Evolutionary conservation across 2,888 invertebrate species (phyloP), one percentile per base, ranked within the genome.

Genomic region (Chalcis sispes): DNA sequence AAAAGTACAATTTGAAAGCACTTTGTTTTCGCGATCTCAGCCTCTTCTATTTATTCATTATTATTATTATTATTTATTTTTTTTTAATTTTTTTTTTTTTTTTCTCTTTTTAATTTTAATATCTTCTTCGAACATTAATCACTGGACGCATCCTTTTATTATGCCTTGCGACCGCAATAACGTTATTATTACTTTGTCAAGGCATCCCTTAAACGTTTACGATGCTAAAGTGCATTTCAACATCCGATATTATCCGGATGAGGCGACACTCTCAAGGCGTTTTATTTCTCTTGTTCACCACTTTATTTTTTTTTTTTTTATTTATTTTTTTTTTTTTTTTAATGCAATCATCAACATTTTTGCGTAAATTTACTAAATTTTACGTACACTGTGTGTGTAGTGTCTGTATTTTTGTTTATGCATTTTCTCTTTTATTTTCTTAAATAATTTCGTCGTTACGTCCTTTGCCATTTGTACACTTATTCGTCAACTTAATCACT

Each of bases 1-100:
- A 83, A 79, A 81, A 80, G 79, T 80, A 83, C 80, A 82, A 81
- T 79, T 81, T 75, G 73, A 77, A 50, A 32, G 74, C 73, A 65
- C 54, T 59, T 50, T 20, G 18, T 36, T 13, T 29, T 48, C 15
- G n/a, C 46, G n/a, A 52, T 52, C 50, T 32, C 23, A 48, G n/a
- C 46, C 29, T 29, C 54, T 10, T 25, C 58, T 25, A 48, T 36
- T 25, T 65, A 7, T 50, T 18, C n/a, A n/a, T n/a, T n/a, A n/a
- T n/a, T n/a, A n/a, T n/a, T n/a, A n/a, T n/a, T n/a, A n/a, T n/a
- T n/a, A n/a, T 48, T 27, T 54, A 54, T 54, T 66, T 66, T 5
- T 32, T 42, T 42, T n/a, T 42, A 8, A 15, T 42, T 13, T 42
- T 42, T 42, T 15, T 42, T 32, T 32, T 32, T n/a, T 32, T 32